A percentile compares a stretch with the other conserved stretches of the same genome.
Conservation (phyloP, 2,888 invertebrate species). For the Acanthosepion pharaonis region DNA sequence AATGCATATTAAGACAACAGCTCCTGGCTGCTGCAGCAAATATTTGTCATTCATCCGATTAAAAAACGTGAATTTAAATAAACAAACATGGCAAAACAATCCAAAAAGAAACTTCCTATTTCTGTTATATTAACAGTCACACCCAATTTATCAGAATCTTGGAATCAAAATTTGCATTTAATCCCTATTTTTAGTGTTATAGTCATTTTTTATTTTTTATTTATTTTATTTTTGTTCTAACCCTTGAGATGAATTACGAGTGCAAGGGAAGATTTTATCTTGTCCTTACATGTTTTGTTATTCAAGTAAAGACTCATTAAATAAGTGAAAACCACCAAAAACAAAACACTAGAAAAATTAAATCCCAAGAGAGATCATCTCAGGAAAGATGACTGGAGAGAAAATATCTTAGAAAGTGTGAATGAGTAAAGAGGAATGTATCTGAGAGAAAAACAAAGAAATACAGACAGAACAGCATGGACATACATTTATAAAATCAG, state of each 20-base stretch:
- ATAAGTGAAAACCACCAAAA: background rate
- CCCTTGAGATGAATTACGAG: constrained; percentile 1
- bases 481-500: background rate
- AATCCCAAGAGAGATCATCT: background rate
- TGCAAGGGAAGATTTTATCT: background rate
- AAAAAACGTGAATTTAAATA: background rate
- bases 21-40: background rate
- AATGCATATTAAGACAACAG: background rate
- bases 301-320: background rate
- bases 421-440: background rate
- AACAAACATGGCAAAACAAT: background rate
- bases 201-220: background rate
- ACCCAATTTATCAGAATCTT: background rate
- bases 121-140: background rate
- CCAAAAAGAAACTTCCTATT: background rate
- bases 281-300: background rate
- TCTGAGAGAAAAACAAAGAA: background rate
- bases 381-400: background rate
- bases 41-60: background rate
- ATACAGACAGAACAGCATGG: background rate
- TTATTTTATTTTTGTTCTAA: background rate
- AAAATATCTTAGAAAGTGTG: background rate
- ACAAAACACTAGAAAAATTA: background rate
- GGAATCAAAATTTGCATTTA: background rate
- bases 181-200: too few species aligned